A percentile compares a stretch with the other conserved stretches of the same genome.
These are phyloP conservation scores for Liposcelis brunnea DNA, from an alignment of 2,888 invertebrate species.

Conservation along the genomic window DNA sequence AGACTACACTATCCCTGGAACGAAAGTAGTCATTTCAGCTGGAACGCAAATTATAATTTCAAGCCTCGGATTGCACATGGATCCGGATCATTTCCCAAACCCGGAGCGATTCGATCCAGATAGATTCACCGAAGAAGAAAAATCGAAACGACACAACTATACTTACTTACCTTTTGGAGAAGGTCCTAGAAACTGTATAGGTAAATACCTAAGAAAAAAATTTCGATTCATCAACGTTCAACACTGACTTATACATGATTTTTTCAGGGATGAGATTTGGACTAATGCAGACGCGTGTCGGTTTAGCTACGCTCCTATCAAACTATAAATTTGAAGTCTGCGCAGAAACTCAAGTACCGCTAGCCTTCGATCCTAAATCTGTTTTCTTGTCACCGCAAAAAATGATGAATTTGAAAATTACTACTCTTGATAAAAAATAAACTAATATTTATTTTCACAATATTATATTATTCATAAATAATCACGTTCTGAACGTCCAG, in stretches of 20 bases:
- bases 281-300: conserved; percentile 34
- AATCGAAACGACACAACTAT: background rate
- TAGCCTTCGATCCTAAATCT: conserved; percentile 11
- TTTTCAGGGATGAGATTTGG: conserved; percentile 35
- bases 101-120: conserved; percentile 42
- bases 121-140: conserved; percentile 25
- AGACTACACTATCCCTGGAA: conserved; percentile 18
- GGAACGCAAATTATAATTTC: conserved; percentile 33
- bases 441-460: no score
- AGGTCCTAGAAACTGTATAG: conserved; percentile 30
- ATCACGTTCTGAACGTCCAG: no score
- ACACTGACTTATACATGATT: no score
- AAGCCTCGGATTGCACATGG: conserved; percentile 38
- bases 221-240: no score
- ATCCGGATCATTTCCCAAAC: conserved; percentile 36
- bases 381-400: background rate
- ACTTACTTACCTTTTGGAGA: conserved; percentile 26
- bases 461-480: no score
- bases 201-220: conserved; percentile 17
- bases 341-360: conserved; percentile 14
- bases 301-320: conserved; percentile 29
- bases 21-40: conserved; percentile 13
- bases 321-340: conserved; percentile 18
- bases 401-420: background rate
- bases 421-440: background rate